phyloP scores from a whole-genome alignment of 92 coral and sea anemone genomes.

The Epizoanthus stellaris region DNA sequence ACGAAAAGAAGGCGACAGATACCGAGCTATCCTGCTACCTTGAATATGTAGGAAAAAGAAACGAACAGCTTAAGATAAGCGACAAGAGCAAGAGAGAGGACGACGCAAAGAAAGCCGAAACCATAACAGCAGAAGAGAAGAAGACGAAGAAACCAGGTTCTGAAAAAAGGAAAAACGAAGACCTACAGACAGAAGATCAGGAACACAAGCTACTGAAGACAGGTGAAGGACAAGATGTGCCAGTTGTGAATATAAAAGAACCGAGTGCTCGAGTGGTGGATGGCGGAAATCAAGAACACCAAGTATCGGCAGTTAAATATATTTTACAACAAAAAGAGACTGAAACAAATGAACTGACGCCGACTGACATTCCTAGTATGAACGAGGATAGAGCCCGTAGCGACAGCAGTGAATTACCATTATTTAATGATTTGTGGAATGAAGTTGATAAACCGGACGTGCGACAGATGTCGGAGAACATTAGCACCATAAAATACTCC shows the following conservation, averaged over 20 bases:
- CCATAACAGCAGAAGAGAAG: too few relatives aligned
- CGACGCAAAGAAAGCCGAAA: too few relatives aligned
- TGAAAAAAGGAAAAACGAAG: too few relatives aligned
- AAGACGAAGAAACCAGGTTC: too few relatives aligned
- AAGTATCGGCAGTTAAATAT: not conserved
- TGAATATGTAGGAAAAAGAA: too few relatives aligned
- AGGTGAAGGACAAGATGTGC: not conserved
- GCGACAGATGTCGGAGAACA: conserved; percentile 10
- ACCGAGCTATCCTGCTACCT: too few relatives aligned
- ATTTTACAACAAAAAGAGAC: not conserved
- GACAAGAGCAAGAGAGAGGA: too few relatives aligned
- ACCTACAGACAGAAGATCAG: not conserved
- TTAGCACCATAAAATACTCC: not conserved
- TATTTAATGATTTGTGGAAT: not conserved
- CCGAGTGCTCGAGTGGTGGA: not conserved
- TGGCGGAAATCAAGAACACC: too few relatives aligned
- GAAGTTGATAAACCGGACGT: not conserved
- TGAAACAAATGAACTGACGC: not conserved
- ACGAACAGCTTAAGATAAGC: too few relatives aligned
- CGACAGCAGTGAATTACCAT: not conserved
- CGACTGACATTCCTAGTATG: not conserved
- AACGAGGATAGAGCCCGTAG: not conserved
- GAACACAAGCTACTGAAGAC: not conserved
- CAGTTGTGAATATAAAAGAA: not conserved
- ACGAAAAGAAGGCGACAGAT: too few relatives aligned